phyloP scores from a whole-genome alignment of 2,113 vertebrate species.

The Chamaetylas fuelleborni region DNA sequence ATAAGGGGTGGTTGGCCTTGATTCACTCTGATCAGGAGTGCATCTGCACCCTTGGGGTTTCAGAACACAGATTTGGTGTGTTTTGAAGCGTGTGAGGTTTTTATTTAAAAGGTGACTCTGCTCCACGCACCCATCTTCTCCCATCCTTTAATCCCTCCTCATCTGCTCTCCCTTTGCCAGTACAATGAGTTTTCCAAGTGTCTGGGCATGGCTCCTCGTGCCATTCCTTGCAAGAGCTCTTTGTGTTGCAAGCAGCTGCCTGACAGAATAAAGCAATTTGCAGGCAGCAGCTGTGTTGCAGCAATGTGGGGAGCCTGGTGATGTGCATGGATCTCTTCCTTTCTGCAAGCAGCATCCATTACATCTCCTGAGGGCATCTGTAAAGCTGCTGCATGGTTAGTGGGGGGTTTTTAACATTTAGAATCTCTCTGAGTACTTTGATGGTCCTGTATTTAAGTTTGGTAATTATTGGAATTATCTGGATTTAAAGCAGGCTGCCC shows the following conservation, averaged over 20 bases:
- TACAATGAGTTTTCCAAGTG: fast-evolving
- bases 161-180: neutral
- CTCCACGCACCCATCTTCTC: neutral
- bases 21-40: neutral
- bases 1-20: fast-evolving
- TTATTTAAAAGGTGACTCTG: neutral
- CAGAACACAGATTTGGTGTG: neutral
- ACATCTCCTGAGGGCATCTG: neutral
- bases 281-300: neutral
- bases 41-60: neutral
- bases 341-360: neutral
- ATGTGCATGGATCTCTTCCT: neutral
- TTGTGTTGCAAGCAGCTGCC: neutral
- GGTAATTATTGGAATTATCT: constrained; percentile 42
- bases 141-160: neutral
- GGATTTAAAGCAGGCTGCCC: constrained; percentile 14
- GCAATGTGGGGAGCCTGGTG: neutral
- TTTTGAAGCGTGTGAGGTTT: neutral
- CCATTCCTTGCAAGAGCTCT: neutral
- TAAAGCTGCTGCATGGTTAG: neutral
- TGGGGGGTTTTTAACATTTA: neutral
- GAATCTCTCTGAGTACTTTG: neutral
- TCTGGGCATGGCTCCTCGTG: neutral
- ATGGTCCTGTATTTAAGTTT: neutral
- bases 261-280: neutral